Base-by-base conservation (phyloP, 2,113 vertebrate species). In the Bufo bufo region DNA sequence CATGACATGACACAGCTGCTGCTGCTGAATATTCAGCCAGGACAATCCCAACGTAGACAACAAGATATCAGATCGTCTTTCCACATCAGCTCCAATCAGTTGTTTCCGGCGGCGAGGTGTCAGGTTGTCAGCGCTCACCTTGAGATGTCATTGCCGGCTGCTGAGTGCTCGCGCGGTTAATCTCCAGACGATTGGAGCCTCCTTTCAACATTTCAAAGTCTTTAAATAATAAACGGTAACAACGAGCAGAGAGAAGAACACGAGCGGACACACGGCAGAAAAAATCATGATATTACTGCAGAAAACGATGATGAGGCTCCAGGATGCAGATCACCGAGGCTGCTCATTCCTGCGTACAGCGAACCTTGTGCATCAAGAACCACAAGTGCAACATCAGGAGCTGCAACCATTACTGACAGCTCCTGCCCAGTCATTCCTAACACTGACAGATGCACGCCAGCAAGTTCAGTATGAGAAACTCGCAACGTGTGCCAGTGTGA, bases 161-260 rank as follows among this genome's bases (percentile, higher is more conserved):
- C 77, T 12, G 12, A 33, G 77, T 20, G 50, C 49, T 77, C 3
- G 12, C 75, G 20, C 66, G 49, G 47, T 12, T 77, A 79, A 79
- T 79, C 77, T 52, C 77, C 20, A 56, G 77, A 79, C 77, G 19
- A n/a, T 56, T 19, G 49, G 50, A 4, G n/a, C 52, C n/a, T 56
- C 52, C 77, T 79, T 56, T 79, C 77, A 79, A 79, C 77, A 79
- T 56, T 79, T 77, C 75, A 77, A 77, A 77, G 75, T 77, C 75
- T 54, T 77, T 77, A 77, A 77, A 77, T 77, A 77, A 77, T 77
- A 77, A 77, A 77, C 52, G 75, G 47, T 77, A 77, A 77, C 49
- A 50, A 6, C 16, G 12, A 75, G 72, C 43, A 16, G 71, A 17
- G 13, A 77, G 49, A 17, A 19, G 16, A 77, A 52, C 19, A 50